These are phyloP conservation scores for Symphodus melops DNA, from an alignment of 2,113 vertebrate species.

Conservation along the genomic window DNA sequence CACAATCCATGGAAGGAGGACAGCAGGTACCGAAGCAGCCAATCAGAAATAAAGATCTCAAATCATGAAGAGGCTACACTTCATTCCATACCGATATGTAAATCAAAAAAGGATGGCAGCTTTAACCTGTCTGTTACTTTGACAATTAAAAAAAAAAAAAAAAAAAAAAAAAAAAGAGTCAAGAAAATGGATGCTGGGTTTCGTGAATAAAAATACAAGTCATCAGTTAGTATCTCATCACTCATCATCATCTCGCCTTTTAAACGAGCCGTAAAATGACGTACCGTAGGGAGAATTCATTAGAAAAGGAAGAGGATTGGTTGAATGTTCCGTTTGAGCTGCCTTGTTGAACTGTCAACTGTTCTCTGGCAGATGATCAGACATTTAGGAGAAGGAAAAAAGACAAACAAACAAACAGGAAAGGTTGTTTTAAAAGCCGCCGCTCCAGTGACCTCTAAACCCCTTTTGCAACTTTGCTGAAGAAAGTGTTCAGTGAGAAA, in stretches of 20 bases:
- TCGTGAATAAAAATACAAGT: constrained; percentile 39
- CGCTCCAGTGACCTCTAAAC: constrained; percentile 20
- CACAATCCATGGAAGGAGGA: constrained; percentile 51
- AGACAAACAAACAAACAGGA: not conserved
- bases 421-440: constrained; percentile 21
- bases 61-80: constrained; percentile 34
- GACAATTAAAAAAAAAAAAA: not conserved
- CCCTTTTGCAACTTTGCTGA: not conserved
- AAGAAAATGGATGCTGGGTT: constrained; percentile 28
- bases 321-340: constrained; percentile 30
- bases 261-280: constrained; percentile 47
- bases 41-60: constrained; percentile 27
- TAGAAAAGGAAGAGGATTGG: not conserved
- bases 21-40: constrained; percentile 48
- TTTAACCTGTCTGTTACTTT: constrained; percentile 6
- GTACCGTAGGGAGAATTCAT: constrained; percentile 32
- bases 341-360: constrained; percentile 36
- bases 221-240: constrained; percentile 11
- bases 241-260: constrained; percentile 17
- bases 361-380: constrained; percentile 27
- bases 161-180: constrained; percentile 11
- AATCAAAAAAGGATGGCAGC: constrained; percentile 27
- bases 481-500: not conserved
- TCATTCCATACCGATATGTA: constrained; percentile 8
- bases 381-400: not conserved